Evolutionary conservation across 2,888 invertebrate species (phyloP).

Genomic region (Agelastica alni): DNA sequence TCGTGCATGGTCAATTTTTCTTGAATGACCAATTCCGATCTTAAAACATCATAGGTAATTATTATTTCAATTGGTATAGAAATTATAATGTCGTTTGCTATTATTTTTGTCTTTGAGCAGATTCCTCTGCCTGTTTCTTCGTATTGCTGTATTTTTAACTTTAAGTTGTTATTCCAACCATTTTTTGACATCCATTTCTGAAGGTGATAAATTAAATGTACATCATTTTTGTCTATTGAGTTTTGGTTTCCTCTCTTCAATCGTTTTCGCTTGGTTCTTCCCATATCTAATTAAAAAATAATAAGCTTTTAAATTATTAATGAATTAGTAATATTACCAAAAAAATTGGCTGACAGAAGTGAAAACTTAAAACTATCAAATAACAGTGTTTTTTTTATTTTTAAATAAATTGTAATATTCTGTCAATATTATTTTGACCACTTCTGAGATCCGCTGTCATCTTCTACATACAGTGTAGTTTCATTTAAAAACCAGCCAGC

Average conservation of each 20-base stretch:
- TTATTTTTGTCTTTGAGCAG: conserved; percentile 63
- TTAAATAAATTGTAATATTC: too few species aligned
- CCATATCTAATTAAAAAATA: conserved; percentile 60
- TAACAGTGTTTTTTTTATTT: too few species aligned
- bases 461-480: too few species aligned
- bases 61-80: conserved; percentile 65
- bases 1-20: conserved; percentile 67
- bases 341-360: too few species aligned
- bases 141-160: conserved; percentile 65
- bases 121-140: conserved; percentile 75
- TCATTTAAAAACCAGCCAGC: too few species aligned
- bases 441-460: too few species aligned
- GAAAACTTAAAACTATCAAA: too few species aligned
- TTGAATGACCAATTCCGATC: conserved; percentile 15
- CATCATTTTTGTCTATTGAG: conserved; percentile 19
- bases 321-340: too few species aligned
- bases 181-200: conserved; percentile 61
- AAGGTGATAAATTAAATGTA: conserved; percentile 46
- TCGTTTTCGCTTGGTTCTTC: conserved; percentile 57
- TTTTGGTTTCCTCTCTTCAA: conserved; percentile 43
- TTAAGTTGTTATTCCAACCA: conserved; percentile 63
- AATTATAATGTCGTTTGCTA: conserved; percentile 64
- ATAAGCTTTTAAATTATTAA: too few species aligned
- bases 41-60: conserved; percentile 53
- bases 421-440: too few species aligned